Base-by-base conservation (phyloP, 2,113 vertebrate genomes). In the Garra rufa region DNA sequence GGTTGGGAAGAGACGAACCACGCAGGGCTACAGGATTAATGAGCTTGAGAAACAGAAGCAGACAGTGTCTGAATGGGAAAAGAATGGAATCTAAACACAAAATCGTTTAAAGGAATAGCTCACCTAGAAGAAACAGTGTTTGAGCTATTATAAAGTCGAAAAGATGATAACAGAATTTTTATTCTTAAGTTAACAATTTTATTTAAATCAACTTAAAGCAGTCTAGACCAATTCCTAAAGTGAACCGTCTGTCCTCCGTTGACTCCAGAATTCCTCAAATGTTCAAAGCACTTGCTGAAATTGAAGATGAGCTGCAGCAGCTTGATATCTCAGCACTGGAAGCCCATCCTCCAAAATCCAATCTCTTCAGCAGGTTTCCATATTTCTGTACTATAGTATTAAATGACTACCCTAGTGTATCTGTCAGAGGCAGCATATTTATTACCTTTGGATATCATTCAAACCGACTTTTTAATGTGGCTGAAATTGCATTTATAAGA, bases 401-500 rank as follows among this genome's bases (percentile, higher is more conserved):
- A 80, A 28, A 80, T 63, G 6, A 80, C 55, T 61, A 59, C 34
- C 30, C 52, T 17, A 26, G 76, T 26, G 21, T 50, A 30, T 24
- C 57, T 43, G 38, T 46, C 76, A 78, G 55, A 61, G 50, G 76
- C 30, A 46, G 46, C 28, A 30, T 14, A 24, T 71, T 57, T 59
- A 41, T 78, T 70, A 38, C 38, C 13, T 14, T 24, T 76, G 34
- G 28, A 14, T 75, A 65, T 48, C 8, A 70, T 71, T 84, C 24
- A 76, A 78, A 75, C 57, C 61, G 8, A 26, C 15, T 38, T 85
- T 80, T 78, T 85, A 85, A 50, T 63, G 74, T 69, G 43, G 84
- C 69, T 88, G 83, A 87, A 87, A 90, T 85, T 85, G 80, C 61
- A 43, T 81, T 89, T 81, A 71, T 61, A 70, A 48, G 76, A 88